Evolutionary conservation across 1,140 invertebrate genomes (phyloP), one percentile per base, ranked within the genome.

Genomic region (Hyles euphorbiae): DNA sequence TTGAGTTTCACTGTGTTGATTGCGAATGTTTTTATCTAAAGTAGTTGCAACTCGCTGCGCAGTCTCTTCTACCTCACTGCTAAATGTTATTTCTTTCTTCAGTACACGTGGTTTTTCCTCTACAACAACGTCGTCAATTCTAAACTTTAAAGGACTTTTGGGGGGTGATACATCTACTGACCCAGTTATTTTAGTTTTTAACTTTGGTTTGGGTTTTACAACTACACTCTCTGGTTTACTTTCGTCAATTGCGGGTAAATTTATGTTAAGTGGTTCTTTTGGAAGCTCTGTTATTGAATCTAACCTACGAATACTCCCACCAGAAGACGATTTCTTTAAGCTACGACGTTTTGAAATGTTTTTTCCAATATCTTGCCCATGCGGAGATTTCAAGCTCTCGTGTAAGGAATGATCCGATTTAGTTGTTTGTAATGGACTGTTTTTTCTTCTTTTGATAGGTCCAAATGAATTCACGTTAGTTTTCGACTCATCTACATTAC

Each of bases 111-210:
- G 58, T 65, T 80, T 87, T 81, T 91, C 88, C 68, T 91, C 87
- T 36, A 92, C 82, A 44, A 87, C 85, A 34, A 91, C 78, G 69
- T 91, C 85, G 68, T 91, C 90, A 45, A 91, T 81, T 56, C 87
- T 76, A 60, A 89, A 84, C 80, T 91, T 91, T 34, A 91, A 79
- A 3, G 83, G 76, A 64, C 81, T 86, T 34, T 78, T 65, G 22
- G 77, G 72, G 49, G 88, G 68, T 33, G 83, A 81, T 34, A 91
- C 72, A 63, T 89, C 89, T 3, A 91, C 89, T 3, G 79, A 84
- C 9, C 83, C 80, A 5, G 90, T 90, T 57, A 91, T 91, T 73
- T 90, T 89, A 8, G 86, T 74, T 82, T 89, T 91, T 53, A 78
- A 53, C 74, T 81, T 83, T 8, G 78, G 78, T 77, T 90, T 91